Percentiles rank a stretch among this genome's conserved stretches.
These are phyloP conservation scores for Oceanites oceanicus DNA, from an alignment of 2,113 vertebrate genomes.

Conservation along the genomic window DNA sequence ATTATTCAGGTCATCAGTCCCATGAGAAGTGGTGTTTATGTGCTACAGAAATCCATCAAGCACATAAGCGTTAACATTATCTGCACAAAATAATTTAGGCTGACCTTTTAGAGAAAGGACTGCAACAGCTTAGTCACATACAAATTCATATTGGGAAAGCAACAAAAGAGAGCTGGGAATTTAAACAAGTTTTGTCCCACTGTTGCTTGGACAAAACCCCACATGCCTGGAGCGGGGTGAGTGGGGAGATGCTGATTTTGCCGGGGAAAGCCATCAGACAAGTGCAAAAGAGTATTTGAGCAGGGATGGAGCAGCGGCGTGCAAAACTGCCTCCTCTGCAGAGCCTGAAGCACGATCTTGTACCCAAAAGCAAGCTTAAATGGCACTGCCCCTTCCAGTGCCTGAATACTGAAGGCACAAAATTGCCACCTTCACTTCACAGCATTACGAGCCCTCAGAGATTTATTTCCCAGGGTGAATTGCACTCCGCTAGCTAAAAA, in stretches of 20 bases:
- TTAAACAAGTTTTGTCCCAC: not conserved
- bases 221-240: rapidly evolving
- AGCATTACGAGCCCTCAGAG: not conserved
- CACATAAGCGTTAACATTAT: not conserved
- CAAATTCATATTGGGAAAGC: not conserved
- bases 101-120: constrained; percentile 20
- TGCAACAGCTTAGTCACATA: not conserved
- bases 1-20: constrained; percentile 22
- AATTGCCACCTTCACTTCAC: not conserved
- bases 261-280: not conserved
- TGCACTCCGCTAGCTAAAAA: not conserved
- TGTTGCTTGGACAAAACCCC: not conserved
- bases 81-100: not conserved
- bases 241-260: not conserved
- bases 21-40: not conserved
- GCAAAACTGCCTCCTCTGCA: not conserved
- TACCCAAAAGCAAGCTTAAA: not conserved
- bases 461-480: not conserved
- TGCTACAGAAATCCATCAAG: constrained; percentile 16
- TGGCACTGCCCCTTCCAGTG: not conserved
- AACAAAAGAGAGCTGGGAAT: not conserved
- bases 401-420: not conserved
- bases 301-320: rapidly evolving
- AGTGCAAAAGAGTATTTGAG: not conserved
- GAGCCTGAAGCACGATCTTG: not conserved